Conservation (phyloP, 2,113 vertebrate species). For the Alectura lathami region DNA sequence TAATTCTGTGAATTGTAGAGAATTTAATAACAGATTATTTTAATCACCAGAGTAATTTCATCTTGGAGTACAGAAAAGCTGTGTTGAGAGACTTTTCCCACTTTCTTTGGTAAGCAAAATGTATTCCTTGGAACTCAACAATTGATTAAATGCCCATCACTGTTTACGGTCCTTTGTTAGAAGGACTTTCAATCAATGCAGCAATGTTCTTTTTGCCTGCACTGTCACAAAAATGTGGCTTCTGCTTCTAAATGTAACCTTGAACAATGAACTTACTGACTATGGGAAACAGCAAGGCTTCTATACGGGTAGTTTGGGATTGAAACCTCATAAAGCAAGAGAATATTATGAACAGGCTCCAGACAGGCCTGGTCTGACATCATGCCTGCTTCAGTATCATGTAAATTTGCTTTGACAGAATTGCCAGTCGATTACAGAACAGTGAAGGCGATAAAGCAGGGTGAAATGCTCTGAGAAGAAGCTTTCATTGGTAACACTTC, state of each 20-base stretch:
- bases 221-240: slow-evolving; percentile 7
- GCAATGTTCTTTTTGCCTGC: background rate
- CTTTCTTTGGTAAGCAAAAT: background rate
- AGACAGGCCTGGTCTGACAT: background rate
- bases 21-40: background rate
- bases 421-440: background rate
- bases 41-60: slow-evolving; percentile 5
- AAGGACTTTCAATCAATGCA: slow-evolving; percentile 28
- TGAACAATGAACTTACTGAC: background rate
- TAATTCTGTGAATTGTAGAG: background rate
- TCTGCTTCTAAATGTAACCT: slow-evolving; percentile 38
- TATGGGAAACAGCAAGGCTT: background rate
- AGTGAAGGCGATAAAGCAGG: background rate
- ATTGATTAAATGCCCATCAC: slow-evolving; percentile 30
- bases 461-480: background rate
- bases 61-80: background rate
- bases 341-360: background rate
- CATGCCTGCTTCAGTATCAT: background rate
- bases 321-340: background rate
- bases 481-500: background rate
- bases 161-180: background rate
- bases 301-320: background rate
- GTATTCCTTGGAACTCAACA: background rate
- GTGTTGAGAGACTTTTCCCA: background rate
- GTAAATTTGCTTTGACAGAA: background rate